Evolutionary conservation across 2,113 vertebrate genomes (phyloP).

Genomic region (Crotalus helleri): DNA sequence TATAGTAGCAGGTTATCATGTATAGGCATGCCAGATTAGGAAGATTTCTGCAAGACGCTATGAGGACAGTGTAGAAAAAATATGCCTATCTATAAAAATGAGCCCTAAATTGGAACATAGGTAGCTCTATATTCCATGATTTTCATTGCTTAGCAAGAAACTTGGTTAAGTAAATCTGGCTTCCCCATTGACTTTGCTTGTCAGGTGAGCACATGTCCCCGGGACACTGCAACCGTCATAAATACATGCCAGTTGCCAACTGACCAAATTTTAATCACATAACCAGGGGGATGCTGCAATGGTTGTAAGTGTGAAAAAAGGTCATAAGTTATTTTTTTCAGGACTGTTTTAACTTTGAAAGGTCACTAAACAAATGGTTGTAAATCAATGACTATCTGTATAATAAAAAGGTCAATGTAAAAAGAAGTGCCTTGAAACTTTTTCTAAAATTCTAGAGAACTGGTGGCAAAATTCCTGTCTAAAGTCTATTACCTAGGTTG

Average conservation of each 20-base stretch:
- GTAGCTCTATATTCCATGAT: not conserved
- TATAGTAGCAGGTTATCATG: not conserved
- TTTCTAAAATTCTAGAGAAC: not conserved
- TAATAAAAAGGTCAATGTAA: not conserved
- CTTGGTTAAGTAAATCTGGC: not conserved
- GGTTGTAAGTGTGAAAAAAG: not conserved
- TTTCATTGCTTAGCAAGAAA: not conserved
- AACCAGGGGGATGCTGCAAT: not conserved
- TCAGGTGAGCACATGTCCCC: not conserved
- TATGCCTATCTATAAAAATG: not conserved
- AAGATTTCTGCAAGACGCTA: not conserved
- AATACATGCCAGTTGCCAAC: not conserved
- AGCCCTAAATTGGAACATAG: not conserved
- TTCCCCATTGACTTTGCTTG: not conserved
- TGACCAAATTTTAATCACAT: not conserved
- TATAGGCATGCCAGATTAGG: not conserved
- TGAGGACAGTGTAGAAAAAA: not conserved
- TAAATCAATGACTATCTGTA: not conserved
- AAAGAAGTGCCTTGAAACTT: not conserved
- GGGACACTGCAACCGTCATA: not conserved
- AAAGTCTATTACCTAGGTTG: not conserved
- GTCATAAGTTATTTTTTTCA: not conserved
- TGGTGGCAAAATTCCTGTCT: not conserved
- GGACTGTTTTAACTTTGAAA: not conserved
- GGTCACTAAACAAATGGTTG: not conserved